Evolutionary conservation across 2,888 invertebrate species (phyloP), one percentile per base, ranked within the genome.

Genomic region (Melinaea marsaeus): DNA sequence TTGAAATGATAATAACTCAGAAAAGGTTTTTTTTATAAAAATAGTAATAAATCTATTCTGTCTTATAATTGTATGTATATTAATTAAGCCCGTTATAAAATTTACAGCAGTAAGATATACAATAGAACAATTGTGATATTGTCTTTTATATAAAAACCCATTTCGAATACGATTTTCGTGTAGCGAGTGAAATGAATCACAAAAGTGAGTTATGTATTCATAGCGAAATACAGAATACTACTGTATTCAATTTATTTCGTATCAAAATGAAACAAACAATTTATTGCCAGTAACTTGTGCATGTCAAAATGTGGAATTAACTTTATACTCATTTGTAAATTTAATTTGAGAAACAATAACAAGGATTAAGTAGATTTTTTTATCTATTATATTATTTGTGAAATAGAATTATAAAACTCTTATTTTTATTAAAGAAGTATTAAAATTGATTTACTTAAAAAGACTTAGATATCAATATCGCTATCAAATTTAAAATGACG

Each of bases 201-300:
- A 48, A 48, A 58, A 58, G 58, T 58, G 47, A 47, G 58, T 58
- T 47, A 57, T 58, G 34, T 48, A 48, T 58, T 58, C 58, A 58
- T 47, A 47, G 47, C 13, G 47, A 47, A 58, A 58, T 58, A 58
- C 46, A 58, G 47, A 34, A 47, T 34, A 47, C 34, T 58, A 47
- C 33, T 37, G 35, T 57, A 58, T 47, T 34, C 47, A 58, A 57
- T 48, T 47, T 48, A 58, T 58, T 58, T 48, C 34, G n/a, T 47
- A 11, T 58, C 47, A n/a, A 58, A 58, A 58, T 58, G 47, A 58
- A 58, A 58, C 34, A 13, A 51, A 33, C 47, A 34, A 58, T 58
- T 58, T 58, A 58, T 58, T 48, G 47, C 47, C 34, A 11, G 58
- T 48, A 58, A 35, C 32, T 46, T n/a, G 34, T 58, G 47, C 34